Percentiles rank a stretch among this genome's conserved stretches.
Evolutionary conservation across 1,140 invertebrate species (phyloP).

Genomic region (Drosophila teissieri): DNA sequence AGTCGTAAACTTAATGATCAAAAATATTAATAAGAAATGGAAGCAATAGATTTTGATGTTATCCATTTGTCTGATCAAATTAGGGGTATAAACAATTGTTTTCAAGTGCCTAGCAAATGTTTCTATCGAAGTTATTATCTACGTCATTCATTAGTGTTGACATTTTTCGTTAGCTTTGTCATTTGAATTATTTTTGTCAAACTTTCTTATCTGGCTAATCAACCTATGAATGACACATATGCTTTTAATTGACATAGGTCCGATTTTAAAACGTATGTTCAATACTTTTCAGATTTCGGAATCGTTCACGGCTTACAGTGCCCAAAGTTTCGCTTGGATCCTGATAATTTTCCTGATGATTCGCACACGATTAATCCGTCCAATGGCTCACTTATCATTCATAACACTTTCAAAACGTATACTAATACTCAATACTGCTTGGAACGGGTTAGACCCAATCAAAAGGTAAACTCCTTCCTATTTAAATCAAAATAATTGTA

Average conservation of each 20-base stretch:
- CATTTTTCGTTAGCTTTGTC: background rate
- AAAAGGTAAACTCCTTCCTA: slow-evolving; percentile 61
- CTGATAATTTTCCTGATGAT: slow-evolving; percentile 65
- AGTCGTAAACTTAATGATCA: background rate
- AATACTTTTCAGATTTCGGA: slow-evolving; percentile 58
- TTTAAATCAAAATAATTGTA: background rate
- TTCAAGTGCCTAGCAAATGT: background rate
- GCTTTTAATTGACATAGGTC: background rate
- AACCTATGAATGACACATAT: background rate
- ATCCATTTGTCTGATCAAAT: slow-evolving; percentile 24
- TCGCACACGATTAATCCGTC: slow-evolving; percentile 62
- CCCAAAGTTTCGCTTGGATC: slow-evolving; percentile 73
- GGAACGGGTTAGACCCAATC: slow-evolving; percentile 59
- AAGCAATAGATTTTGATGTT: slow-evolving; percentile 3
- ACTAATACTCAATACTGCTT: slow-evolving; percentile 73
- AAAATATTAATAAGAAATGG: background rate
- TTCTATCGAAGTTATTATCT: background rate
- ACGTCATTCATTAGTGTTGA: background rate
- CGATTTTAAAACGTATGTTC: background rate
- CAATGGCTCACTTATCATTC: slow-evolving; percentile 65
- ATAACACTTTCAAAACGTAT: slow-evolving; percentile 55
- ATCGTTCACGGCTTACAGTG: slow-evolving; percentile 66
- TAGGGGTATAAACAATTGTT: background rate
- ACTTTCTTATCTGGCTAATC: slow-evolving; percentile 16
- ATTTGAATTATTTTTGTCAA: slow-evolving; percentile 17